Percentiles rank a stretch among this genome's conserved stretches.
These are phyloP conservation scores for Nipponia nippon DNA, from an alignment of 2,113 vertebrate species.

Conservation along the genomic window DNA sequence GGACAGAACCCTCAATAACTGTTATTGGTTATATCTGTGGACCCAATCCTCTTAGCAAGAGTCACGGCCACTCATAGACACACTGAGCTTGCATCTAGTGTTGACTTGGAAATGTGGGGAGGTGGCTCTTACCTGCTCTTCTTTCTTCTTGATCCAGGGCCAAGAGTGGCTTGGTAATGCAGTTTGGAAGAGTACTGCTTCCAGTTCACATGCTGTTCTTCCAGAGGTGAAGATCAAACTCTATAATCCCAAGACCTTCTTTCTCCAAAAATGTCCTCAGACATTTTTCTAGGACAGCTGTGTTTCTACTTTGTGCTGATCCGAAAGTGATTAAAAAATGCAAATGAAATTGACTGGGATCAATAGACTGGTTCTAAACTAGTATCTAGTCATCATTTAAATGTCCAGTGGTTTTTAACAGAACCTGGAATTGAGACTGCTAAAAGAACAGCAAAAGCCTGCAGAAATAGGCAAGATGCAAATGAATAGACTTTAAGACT, in stretches of 20 bases:
- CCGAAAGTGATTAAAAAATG: background rate
- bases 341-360: background rate
- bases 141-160: background rate
- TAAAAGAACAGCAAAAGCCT: background rate
- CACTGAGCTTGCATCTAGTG: background rate
- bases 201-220: background rate
- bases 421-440: background rate
- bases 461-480: background rate
- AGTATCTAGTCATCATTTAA: background rate
- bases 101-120: background rate
- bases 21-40: background rate
- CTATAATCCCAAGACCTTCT: background rate
- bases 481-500: background rate
- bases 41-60: background rate
- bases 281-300: background rate
- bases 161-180: background rate
- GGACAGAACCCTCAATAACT: background rate
- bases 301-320: background rate
- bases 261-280: background rate
- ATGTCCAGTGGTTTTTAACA: background rate
- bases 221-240: background rate
- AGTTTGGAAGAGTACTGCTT: background rate
- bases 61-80: fast-evolving
- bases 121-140: background rate
- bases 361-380: background rate